These are phyloP conservation scores for Podiceps cristatus DNA, from an alignment of 2,113 vertebrate genomes.

Conservation along the genomic window DNA sequence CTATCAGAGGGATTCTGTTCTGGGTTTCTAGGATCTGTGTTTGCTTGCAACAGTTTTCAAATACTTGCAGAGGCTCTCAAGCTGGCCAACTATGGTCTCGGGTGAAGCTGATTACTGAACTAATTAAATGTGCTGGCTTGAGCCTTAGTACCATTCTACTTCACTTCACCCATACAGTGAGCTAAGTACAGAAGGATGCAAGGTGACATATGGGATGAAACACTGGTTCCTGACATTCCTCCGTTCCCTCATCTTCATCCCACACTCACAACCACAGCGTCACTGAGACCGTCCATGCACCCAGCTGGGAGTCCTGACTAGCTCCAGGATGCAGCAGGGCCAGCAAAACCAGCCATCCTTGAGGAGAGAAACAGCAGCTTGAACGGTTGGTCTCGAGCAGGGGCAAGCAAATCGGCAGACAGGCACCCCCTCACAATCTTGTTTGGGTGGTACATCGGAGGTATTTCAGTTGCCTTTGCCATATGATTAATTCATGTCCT, in stretches of 20 bases:
- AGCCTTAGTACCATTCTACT: not conserved
- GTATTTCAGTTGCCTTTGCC: slow-evolving; percentile 7
- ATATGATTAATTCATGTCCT: slow-evolving; percentile 36
- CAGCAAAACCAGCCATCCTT: not conserved
- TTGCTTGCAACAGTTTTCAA: not conserved
- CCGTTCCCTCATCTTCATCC: not conserved
- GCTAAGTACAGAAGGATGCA: not conserved
- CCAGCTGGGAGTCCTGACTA: not conserved
- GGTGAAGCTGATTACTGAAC: not conserved
- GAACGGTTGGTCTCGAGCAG: not conserved
- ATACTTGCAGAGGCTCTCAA: not conserved
- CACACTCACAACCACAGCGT: not conserved
- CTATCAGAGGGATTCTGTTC: not conserved
- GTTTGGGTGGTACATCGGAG: not conserved
- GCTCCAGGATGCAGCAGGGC: not conserved
- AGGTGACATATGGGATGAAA: not conserved
- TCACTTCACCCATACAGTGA: not conserved
- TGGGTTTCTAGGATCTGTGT: not conserved
- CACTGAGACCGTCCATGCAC: not conserved
- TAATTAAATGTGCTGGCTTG: not conserved
- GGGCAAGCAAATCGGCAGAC: not conserved
- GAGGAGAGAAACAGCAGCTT: not conserved
- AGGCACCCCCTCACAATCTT: not conserved
- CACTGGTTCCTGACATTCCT: not conserved
- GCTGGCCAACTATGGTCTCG: not conserved